These are phyloP conservation scores for Drosophila atroscutellata DNA, from an alignment of 2,888 invertebrate genomes.

Conservation along the genomic window DNA sequence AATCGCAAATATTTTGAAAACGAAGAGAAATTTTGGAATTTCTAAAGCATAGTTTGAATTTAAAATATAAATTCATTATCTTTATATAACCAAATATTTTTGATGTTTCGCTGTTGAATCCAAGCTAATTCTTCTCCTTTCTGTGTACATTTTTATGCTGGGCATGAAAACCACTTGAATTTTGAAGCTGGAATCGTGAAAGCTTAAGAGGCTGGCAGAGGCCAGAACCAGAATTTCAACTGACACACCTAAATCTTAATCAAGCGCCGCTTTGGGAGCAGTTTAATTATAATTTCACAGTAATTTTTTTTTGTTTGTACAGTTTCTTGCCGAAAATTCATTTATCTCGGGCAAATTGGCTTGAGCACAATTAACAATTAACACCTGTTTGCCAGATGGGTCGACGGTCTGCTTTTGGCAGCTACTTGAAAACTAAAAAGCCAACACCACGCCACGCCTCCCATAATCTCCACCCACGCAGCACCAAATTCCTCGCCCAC, in stretches of 20 bases:
- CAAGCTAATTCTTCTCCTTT: background rate
- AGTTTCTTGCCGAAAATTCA: constrained; percentile 48
- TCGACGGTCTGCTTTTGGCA: constrained; percentile 64
- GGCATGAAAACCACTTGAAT: constrained; percentile 17
- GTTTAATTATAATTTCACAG: constrained; percentile 76
- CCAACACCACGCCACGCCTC: constrained; percentile 3
- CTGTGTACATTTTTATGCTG: background rate
- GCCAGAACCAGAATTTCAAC: background rate
- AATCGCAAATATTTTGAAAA: background rate
- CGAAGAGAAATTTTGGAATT: background rate
- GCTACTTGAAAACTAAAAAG: constrained; percentile 74
- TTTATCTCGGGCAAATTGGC: constrained; percentile 76
- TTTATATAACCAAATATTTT: background rate
- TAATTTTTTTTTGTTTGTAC: constrained; percentile 14
- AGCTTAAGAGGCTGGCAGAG: background rate
- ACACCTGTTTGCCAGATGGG: constrained; percentile 70
- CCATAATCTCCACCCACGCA: background rate
- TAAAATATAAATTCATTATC: background rate
- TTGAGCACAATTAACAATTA: constrained; percentile 80
- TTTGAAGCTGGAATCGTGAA: constrained; percentile 2
- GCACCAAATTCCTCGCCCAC: background rate
- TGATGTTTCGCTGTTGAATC: background rate
- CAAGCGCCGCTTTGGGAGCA: constrained; percentile 55
- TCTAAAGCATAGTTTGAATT: background rate
- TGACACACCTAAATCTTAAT: constrained; percentile 42